Base-by-base conservation (phyloP, 2,797 vertebrate genomes). In the Petrocephalus sullivani region DNA sequence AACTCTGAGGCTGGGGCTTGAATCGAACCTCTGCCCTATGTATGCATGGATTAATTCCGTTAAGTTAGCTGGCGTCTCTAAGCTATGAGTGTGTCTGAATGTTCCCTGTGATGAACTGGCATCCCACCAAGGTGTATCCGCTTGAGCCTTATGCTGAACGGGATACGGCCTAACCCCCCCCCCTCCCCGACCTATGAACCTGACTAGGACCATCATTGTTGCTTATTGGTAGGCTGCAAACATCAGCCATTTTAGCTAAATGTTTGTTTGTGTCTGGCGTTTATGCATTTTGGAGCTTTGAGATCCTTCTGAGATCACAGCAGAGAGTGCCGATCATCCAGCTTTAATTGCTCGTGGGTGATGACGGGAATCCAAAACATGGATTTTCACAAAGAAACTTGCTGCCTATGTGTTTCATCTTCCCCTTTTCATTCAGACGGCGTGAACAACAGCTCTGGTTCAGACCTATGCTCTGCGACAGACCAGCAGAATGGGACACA, bases 401-500 rank as follows among this genome's bases (percentile, higher is more conserved):
- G 16, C 7, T 0, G 5, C 6, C 6, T 88, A 57, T 46, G 14
- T 8, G 8, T 88, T 64, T 64, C n/a, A 46, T 14, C 2, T 8
- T 16, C 37, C 16, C 71, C 19, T 23, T 78, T 78, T 19, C 8
- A 3, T 41, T 78, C 90, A 95, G 94, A 85, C 10, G 46, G 61
- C 19, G 57, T 4, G n/a, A 89, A 90, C 33, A 95, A 95, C 90
- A 61, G 2, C 88, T 92, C 93, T 0, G 86, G 2, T 87, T 93
- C 93, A 0, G 87, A 93, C 64, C 93, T 96, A 57, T 96, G 96
- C 89, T 93, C 91, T 10, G 57, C 87, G 0, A 49, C 12, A 9
- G 61, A 10, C 51, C 0, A 1, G 2, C 0, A 56, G 4, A 8
- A 4, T 10, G 21, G 57, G 0, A 54, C 89, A 0, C 12, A 87